Base-by-base conservation (phyloP, 92 coral and sea anemone genomes). In the Siderastrea siderea region DNA sequence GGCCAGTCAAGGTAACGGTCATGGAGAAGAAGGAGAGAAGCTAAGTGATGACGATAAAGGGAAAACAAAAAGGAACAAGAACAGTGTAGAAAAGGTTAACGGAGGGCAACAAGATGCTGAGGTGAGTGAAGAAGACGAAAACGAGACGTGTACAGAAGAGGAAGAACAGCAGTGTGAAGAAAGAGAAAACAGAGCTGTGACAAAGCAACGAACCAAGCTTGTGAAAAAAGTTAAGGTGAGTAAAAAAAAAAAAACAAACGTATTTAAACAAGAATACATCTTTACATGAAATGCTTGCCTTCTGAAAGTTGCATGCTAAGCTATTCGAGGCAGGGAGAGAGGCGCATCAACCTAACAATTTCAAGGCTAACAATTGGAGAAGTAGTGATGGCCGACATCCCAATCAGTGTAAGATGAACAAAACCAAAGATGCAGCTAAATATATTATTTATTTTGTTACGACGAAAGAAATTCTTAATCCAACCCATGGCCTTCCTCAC, bases 201-300 rank as follows among this genome's bases (percentile, higher is more conserved):
- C 49, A 53, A 67, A 70, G 74, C 72, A 77, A 66, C 79, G 77
- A 44, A 75, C 51, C 44, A 79, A 88, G 68, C 75, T 55, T 49
- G 84, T 79, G 67, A 83, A 82, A 92, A 88, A 70, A 73, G 78
- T 75, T 45, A 81, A 83, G 80, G 82, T 75, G 72, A 70, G 81
- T 49, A 13, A 2, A 46, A 11, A 10, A 2, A 38, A n/a, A 77
- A 7, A 1, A 55, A 55, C 2, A 7, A 2, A 14, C 26, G 8
- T 45, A 1, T 66, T 19, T n/a, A 8, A 19, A 19, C 46, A 2
- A 5, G 8, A 66, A 7, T 66, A 19, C 9, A 66, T 26, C 38
- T 26, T 26, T 26, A 26, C 38, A 26, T 26, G 38, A 26, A 26
- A 26, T 26, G 38, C 38, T 26, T 26, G 38, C 38, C 38, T 26